phyloP scores from a whole-genome alignment of 1,140 invertebrate species.

The Potamilus streckersoni region DNA sequence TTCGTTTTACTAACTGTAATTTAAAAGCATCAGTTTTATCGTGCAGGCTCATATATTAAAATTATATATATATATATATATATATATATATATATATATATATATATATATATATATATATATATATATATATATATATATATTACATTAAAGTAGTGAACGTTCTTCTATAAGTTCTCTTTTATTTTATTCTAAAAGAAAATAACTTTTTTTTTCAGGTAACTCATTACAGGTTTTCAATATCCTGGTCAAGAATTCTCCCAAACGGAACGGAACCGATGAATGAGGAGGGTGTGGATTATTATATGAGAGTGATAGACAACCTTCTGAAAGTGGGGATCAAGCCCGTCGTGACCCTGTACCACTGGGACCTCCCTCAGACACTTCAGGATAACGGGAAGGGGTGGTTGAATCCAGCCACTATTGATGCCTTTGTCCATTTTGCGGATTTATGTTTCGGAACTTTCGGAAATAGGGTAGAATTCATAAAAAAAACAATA shows the following conservation, averaged over 20 bases:
- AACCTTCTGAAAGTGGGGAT: slow-evolving; percentile 45
- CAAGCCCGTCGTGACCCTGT: slow-evolving; percentile 69
- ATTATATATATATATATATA: too few species aligned
- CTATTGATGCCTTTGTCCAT: slow-evolving; percentile 71
- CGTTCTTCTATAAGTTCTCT: not conserved
- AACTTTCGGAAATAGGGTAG: slow-evolving; percentile 62
- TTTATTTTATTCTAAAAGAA: not conserved
- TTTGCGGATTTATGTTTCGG: slow-evolving; percentile 66
- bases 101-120: too few species aligned
- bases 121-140: too few species aligned
- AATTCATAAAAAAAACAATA: not conserved
- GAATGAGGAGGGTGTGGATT: slow-evolving; percentile 47
- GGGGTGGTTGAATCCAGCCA: slow-evolving; percentile 72
- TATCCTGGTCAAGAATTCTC: slow-evolving; percentile 62
- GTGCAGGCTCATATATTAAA: not conserved
- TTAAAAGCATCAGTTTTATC: not conserved
- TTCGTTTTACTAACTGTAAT: too few species aligned
- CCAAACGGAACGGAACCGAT: slow-evolving; percentile 44
- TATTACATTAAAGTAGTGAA: not conserved
- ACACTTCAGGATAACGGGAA: slow-evolving; percentile 48
- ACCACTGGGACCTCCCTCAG: slow-evolving; percentile 69
- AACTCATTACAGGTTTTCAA: slow-evolving; percentile 56
- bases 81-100: too few species aligned
- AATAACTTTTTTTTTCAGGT: slow-evolving; percentile 41
- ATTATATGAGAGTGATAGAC: slow-evolving; percentile 59